Base-by-base conservation (phyloP, 2,888 invertebrate genomes). In the Brachycybe producta region DNA sequence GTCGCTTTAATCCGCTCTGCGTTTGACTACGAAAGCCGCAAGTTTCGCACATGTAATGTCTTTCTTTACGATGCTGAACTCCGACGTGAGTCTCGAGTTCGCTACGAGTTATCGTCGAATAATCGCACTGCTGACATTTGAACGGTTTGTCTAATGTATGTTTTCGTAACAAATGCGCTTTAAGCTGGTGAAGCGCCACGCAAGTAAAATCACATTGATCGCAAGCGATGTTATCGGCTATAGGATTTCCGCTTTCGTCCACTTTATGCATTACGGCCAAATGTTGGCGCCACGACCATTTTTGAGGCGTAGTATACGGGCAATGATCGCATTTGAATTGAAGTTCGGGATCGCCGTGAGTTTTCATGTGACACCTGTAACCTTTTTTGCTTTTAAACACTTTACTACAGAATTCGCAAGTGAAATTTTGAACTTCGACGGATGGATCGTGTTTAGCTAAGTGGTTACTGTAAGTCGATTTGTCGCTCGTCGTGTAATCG, bases 11-110 rank as follows among this genome's bases (percentile, higher is more conserved):
- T 5, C 49, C 49, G 13, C 41, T 17, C 23, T 49, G 49, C 2
- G 49, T 49, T 15, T 49, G 49, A n/a, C 17, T 17, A 4, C 49
- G 47, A 19, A 47, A 47, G 5, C 38, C 38, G 15, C 47, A 47
- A 11, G 13, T 17, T 3, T 47, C 47, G 27, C 47, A 47, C 47
- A 47, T 47, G 47, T 47, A 47, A 27, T 60, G 52, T 5, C 57
- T 36, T 46, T 59, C 55, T 27, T 57, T 53, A 8, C 60, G 59
- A 46, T 62, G 61, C 7, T 55, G 51, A 36, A 59, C 57, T 21
- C 57, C 32, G n/a, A 56, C 40, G 46, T 62, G 61, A 39, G 61
- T 61, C 8, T 55, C 53, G 5, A 61, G 52, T 0, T 60, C 60
- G 3, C 59, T 56, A 47, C 58, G 59, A 40, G 60, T 60, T 13